Conservation (phyloP, 1,140 invertebrate species). For the Aethina tumida region DNA sequence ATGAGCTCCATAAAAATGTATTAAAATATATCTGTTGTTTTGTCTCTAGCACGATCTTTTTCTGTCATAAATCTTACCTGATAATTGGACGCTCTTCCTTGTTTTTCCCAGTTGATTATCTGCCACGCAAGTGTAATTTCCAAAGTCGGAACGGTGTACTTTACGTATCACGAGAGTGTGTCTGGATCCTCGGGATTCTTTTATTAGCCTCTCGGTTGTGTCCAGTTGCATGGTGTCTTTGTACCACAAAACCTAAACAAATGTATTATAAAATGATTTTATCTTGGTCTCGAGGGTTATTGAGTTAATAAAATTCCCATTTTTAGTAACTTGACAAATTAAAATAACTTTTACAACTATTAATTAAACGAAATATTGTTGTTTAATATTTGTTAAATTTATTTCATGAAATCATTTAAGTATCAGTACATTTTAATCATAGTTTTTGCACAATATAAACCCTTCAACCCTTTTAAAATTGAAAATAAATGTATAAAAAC, state of each 20-base stretch:
- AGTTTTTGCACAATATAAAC: too few relatives aligned
- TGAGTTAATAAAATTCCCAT: background rate
- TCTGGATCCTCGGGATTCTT: constrained; percentile 50
- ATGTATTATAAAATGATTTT: constrained; percentile 2
- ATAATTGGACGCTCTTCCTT: constrained; percentile 51
- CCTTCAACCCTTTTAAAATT: too few relatives aligned
- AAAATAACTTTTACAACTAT: too few relatives aligned
- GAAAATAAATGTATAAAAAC: too few relatives aligned
- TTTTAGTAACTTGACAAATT: background rate
- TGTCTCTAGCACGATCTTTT: constrained; percentile 7
- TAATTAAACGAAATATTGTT: too few relatives aligned
- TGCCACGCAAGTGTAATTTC: constrained; percentile 58
- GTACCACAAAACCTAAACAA: constrained; percentile 52
- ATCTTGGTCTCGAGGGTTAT: background rate
- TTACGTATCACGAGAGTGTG: constrained; percentile 56
- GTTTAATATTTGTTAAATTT: too few relatives aligned
- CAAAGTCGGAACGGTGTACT: constrained; percentile 55
- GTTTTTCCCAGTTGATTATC: constrained; percentile 55
- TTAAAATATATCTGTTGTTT: constrained; percentile 15
- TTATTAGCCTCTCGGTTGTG: constrained; percentile 51
- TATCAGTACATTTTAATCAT: too few relatives aligned
- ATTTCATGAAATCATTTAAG: too few relatives aligned
- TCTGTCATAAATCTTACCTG: constrained; percentile 38
- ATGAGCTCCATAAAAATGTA: constrained; percentile 7
- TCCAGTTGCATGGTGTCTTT: constrained; percentile 56